Conservation (phyloP, 2,797 vertebrate species). For the Hydrophis major region DNA sequence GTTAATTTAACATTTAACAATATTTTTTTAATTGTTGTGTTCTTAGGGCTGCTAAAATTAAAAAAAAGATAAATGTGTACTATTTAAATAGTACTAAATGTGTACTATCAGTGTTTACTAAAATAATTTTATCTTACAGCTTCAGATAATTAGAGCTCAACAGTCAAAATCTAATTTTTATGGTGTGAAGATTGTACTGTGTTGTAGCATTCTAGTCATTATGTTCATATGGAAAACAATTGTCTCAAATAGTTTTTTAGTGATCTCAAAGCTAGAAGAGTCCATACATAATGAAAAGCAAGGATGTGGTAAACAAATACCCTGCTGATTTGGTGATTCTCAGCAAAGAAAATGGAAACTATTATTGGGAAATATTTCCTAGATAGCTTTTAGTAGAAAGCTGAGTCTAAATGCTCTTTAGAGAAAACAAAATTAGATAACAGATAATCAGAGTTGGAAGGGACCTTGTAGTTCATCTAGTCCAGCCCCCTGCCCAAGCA, state of each 20-base stretch:
- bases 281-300: constrained; percentile 26
- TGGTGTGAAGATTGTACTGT: not conserved
- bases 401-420: constrained; percentile 45
- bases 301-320: rapidly evolving
- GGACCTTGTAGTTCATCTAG: too few relatives aligned
- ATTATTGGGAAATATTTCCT: constrained; percentile 41
- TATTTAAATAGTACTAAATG: not conserved
- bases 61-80: not conserved
- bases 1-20: not conserved
- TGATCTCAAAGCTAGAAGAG: not conserved
- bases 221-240: not conserved
- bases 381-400: constrained; percentile 59
- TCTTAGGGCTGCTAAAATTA: not conserved
- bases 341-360: constrained; percentile 4
- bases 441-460: too few relatives aligned
- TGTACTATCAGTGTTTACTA: not conserved
- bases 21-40: not conserved
- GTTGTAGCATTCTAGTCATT: not conserved
- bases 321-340: constrained; percentile 31
- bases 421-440: constrained; percentile 62
- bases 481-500: too few relatives aligned
- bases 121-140: not conserved
- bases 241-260: not conserved
- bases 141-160: not conserved
- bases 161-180: not conserved